Evolutionary conservation across 1,140 invertebrate species (phyloP).

Genomic region (Drosophila sucinea): DNA sequence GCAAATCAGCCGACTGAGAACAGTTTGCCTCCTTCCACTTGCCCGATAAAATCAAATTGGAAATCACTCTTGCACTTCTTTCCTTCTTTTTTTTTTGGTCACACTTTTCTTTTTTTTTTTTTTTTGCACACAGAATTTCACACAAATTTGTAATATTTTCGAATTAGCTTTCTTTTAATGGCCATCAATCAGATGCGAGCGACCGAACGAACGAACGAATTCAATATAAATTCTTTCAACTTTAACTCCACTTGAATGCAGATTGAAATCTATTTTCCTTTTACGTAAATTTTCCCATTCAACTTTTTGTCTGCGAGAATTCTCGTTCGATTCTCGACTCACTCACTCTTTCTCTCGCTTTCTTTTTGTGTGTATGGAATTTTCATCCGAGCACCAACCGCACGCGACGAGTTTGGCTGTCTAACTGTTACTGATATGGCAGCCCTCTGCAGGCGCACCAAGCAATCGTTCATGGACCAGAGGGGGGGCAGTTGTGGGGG

Average conservation of each 20-base stretch:
- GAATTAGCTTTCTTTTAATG: slow-evolving; percentile 32
- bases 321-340: slow-evolving; percentile 21
- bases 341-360: background rate
- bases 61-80: slow-evolving; percentile 1
- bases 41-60: background rate
- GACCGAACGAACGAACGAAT: background rate
- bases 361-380: background rate
- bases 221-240: too few relatives aligned
- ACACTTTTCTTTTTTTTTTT: slow-evolving; percentile 40
- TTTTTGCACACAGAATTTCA: background rate
- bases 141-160: slow-evolving; percentile 35
- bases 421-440: slow-evolving; percentile 41
- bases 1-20: slow-evolving; percentile 6
- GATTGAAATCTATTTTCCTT: too few relatives aligned
- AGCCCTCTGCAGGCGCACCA: slow-evolving; percentile 1
- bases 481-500: background rate
- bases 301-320: too few relatives aligned
- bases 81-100: slow-evolving; percentile 39
- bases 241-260: too few relatives aligned
- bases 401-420: slow-evolving; percentile 58
- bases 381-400: slow-evolving; percentile 40
- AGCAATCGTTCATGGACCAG: background rate
- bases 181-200: slow-evolving; percentile 40
- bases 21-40: background rate
- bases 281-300: too few relatives aligned